Percentiles rank a stretch among this genome's conserved stretches.
Evolutionary conservation across 2,888 invertebrate genomes (phyloP).

Genomic region (Ecdyonurus torrentis): DNA sequence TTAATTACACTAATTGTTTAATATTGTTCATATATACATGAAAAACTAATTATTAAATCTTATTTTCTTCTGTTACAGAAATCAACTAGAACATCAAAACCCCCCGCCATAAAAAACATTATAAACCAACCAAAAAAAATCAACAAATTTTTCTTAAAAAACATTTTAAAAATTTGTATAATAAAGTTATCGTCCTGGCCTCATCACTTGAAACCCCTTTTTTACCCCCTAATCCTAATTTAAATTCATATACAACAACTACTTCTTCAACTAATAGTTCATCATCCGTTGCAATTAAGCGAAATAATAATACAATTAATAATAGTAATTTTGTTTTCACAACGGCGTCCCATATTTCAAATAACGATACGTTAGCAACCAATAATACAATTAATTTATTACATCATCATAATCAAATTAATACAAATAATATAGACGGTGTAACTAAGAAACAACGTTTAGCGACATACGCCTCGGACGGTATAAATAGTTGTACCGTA

Average conservation of each 20-base stretch:
- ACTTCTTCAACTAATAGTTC: background rate
- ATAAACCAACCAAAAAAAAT: no score
- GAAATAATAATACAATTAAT: background rate
- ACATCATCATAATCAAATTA: background rate
- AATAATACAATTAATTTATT: background rate
- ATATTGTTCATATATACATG: no score
- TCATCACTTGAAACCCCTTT: background rate
- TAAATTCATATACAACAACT: background rate
- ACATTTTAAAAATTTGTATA: background rate
- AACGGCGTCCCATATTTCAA: background rate
- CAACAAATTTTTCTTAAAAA: background rate
- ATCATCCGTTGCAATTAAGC: background rate
- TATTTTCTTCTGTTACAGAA: background rate
- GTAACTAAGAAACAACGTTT: background rate
- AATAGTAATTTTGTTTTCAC: background rate
- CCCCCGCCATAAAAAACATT: no score
- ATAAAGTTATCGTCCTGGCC: background rate
- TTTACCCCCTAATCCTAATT: background rate
- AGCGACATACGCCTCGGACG: background rate
- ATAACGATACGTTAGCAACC: background rate
- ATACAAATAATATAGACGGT: no score
- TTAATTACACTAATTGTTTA: no score
- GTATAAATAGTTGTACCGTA: no score
- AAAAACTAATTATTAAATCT: no score
- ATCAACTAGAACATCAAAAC: background rate